Evolutionary conservation across 2,113 vertebrate genomes (phyloP).

Genomic region (Pantherophis guttatus): DNA sequence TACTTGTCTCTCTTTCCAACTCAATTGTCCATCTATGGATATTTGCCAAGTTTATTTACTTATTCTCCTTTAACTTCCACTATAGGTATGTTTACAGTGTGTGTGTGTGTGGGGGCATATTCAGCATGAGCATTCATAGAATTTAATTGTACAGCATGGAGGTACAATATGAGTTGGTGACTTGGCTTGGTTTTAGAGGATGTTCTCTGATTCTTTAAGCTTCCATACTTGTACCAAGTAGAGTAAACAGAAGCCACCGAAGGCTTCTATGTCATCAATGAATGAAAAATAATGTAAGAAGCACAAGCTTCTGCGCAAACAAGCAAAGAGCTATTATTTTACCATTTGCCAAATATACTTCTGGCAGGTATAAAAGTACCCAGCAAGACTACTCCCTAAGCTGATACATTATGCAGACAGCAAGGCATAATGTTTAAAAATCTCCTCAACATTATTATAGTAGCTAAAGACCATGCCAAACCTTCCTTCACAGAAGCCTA

Average conservation of each 20-base stretch:
- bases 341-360: constrained; percentile 45
- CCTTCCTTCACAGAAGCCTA: constrained; percentile 39
- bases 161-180: background rate
- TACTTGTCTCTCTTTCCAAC: too few relatives aligned
- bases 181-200: background rate
- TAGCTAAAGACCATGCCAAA: constrained; percentile 37
- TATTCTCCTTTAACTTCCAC: too few relatives aligned
- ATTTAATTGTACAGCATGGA: background rate
- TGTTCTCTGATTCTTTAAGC: background rate
- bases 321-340: constrained; percentile 43
- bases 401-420: constrained; percentile 47
- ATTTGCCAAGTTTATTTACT: too few relatives aligned
- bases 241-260: background rate
- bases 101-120: background rate
- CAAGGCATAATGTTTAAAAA: constrained; percentile 54
- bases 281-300: constrained; percentile 5
- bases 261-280: background rate
- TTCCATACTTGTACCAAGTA: background rate
- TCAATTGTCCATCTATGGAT: too few relatives aligned
- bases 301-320: constrained; percentile 5
- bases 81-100: too few relatives aligned
- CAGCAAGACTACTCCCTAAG: constrained; percentile 26
- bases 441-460: constrained; percentile 36
- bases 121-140: background rate
- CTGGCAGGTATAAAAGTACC: constrained; percentile 34